Percentiles rank a stretch among this genome's conserved stretches.
These are phyloP conservation scores for Erebia aethiops DNA, from an alignment of 2,888 invertebrate species.

Conservation along the genomic window DNA sequence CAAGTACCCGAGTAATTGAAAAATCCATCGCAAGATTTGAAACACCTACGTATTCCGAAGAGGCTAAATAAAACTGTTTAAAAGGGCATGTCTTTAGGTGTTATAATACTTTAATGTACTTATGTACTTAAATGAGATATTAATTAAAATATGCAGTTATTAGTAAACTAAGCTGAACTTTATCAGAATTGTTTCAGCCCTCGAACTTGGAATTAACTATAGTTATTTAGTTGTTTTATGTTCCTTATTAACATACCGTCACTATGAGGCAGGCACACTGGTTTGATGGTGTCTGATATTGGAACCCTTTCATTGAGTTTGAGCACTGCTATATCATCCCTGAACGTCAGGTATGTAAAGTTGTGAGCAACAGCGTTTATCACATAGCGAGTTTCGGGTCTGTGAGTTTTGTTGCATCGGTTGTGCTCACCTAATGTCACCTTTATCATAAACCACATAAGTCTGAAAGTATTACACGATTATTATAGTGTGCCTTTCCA, in stretches of 20 bases:
- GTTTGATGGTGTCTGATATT: constrained; percentile 89
- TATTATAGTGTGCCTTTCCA: no score
- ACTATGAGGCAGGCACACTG: constrained; percentile 89
- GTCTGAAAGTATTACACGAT: constrained; percentile 73
- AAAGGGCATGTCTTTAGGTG: no score
- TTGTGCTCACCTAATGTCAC: constrained; percentile 94
- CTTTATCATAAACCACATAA: constrained; percentile 96
- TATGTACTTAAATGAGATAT: no score
- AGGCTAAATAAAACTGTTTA: no score
- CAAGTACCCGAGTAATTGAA: no score
- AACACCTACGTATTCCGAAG: no score
- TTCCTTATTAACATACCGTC: constrained; percentile 72
- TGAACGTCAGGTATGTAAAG: constrained; percentile 92
- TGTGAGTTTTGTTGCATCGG: constrained; percentile 87
- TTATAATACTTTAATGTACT: no score
- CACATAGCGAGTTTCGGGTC: constrained; percentile 89
- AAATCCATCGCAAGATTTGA: no score
- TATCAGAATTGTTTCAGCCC: no score
- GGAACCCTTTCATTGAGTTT: constrained; percentile 90
- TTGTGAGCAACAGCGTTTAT: constrained; percentile 88
- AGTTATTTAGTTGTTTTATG: not conserved
- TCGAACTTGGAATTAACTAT: no score
- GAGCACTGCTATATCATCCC: constrained; percentile 92
- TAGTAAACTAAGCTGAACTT: no score
- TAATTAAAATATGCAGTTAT: no score